A percentile compares a stretch with the other conserved stretches of the same genome.
Conservation (phyloP, 2,888 invertebrate species). For the Agrochola lychnidis region DNA sequence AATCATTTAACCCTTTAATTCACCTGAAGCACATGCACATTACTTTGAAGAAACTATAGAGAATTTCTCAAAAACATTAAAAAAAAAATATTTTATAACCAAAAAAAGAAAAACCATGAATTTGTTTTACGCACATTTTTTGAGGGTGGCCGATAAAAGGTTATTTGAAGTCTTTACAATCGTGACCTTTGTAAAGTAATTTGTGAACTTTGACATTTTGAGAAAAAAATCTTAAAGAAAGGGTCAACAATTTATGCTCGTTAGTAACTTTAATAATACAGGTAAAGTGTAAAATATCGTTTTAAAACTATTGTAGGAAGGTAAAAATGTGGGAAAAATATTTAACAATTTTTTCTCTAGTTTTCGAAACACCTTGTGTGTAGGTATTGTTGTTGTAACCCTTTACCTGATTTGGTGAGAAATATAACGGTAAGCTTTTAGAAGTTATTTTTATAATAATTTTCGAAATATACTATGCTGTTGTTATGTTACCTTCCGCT, state of each 20-base stretch:
- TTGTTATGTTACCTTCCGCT: neutral
- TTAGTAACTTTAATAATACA: slow-evolving; percentile 32
- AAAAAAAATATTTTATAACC: neutral
- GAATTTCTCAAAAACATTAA: slow-evolving; percentile 11
- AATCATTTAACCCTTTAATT: slow-evolving; percentile 1
- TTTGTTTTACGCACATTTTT: neutral
- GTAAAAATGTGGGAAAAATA: slow-evolving; percentile 6
- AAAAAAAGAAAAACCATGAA: neutral
- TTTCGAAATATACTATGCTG: neutral
- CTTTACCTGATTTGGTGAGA: slow-evolving; percentile 17
- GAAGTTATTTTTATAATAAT: neutral
- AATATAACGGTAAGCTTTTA: neutral
- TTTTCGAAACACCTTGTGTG: neutral
- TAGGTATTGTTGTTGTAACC: neutral
- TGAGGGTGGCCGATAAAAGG: slow-evolving; percentile 18
- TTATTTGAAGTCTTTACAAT: slow-evolving; percentile 3
- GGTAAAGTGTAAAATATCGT: neutral
- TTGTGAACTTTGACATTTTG: slow-evolving; percentile 59
- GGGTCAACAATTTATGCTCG: slow-evolving; percentile 52
- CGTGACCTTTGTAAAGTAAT: slow-evolving; percentile 47
- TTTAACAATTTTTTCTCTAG: neutral
- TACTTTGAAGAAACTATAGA: neutral
- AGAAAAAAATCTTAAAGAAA: slow-evolving; percentile 36
- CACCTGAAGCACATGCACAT: neutral
- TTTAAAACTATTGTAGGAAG: neutral